Conservation (phyloP, 2,888 invertebrate genomes). For the Heterodera filipjevi region DNA sequence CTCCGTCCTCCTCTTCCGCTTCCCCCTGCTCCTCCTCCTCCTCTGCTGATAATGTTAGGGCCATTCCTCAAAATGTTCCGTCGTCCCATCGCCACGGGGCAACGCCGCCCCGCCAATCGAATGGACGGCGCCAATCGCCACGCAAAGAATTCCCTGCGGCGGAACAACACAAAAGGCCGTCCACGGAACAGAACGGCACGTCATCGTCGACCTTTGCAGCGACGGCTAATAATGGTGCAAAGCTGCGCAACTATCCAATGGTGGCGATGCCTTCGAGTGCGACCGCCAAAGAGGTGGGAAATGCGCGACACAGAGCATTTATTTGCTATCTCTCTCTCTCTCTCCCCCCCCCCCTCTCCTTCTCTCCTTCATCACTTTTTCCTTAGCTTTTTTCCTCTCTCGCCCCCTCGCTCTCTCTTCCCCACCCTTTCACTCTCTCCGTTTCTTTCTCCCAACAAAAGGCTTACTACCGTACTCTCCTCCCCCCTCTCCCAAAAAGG, state of each 20-base stretch:
- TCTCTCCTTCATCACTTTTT: no score
- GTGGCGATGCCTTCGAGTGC: neutral
- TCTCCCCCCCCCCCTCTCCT: neutral
- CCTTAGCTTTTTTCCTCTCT: neutral
- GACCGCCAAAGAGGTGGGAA: conserved; percentile 3
- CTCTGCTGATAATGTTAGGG: neutral
- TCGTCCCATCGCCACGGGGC: neutral
- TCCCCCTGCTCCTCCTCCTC: neutral
- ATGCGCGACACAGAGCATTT: neutral
- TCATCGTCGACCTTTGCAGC: neutral
- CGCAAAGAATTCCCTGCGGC: no score
- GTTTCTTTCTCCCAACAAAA: neutral
- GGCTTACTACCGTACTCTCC: neutral
- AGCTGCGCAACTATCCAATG: conserved; percentile 7
- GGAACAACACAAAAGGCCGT: neutral
- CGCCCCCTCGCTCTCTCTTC: neutral
- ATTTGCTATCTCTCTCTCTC: neutral
- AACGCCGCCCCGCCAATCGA: conserved; percentile 3
- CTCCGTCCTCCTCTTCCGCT: neutral
- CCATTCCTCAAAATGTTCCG: neutral
- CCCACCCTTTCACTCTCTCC: no score
- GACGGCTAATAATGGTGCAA: neutral
- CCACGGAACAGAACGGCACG: neutral
- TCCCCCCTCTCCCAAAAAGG: conserved; percentile 11
- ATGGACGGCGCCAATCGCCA: neutral